These are phyloP conservation scores for Apodemia mormo DNA, from an alignment of 2,888 invertebrate species.

Conservation along the genomic window DNA sequence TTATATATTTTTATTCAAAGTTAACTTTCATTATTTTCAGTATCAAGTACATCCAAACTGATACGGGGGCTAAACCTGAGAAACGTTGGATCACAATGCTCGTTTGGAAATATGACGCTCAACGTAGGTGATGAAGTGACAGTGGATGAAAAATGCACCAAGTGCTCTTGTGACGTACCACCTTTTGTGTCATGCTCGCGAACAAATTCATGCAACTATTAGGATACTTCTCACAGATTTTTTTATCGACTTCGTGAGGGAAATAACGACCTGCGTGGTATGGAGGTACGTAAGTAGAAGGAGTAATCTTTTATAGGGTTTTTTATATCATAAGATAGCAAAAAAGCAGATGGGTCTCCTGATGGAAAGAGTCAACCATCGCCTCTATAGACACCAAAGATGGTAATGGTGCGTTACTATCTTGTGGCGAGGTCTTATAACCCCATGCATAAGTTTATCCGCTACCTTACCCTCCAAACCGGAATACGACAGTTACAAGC, in stretches of 20 bases:
- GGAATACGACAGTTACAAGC: no score
- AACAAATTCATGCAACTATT: conserved; percentile 48
- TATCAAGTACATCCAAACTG: conserved; percentile 52
- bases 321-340: no score
- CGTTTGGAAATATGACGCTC: conserved; percentile 66
- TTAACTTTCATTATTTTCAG: conserved; percentile 46
- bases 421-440: no score
- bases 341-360: no score
- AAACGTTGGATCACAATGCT: conserved; percentile 55
- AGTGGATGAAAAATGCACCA: conserved; percentile 61
- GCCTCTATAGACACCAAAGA: no score
- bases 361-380: no score
- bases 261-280: not conserved
- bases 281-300: no score
- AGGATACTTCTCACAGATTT: not conserved
- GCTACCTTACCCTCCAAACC: no score
- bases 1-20: not conserved
- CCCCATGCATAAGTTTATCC: no score
- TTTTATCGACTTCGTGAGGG: not conserved
- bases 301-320: no score
- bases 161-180: conserved; percentile 67
- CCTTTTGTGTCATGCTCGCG: conserved; percentile 69
- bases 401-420: no score
- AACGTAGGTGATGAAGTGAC: conserved; percentile 68
- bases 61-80: conserved; percentile 60